These are phyloP conservation scores for Cryptomyrus ogoouensis DNA, from an alignment of 2,113 vertebrate species.

Conservation along the genomic window DNA sequence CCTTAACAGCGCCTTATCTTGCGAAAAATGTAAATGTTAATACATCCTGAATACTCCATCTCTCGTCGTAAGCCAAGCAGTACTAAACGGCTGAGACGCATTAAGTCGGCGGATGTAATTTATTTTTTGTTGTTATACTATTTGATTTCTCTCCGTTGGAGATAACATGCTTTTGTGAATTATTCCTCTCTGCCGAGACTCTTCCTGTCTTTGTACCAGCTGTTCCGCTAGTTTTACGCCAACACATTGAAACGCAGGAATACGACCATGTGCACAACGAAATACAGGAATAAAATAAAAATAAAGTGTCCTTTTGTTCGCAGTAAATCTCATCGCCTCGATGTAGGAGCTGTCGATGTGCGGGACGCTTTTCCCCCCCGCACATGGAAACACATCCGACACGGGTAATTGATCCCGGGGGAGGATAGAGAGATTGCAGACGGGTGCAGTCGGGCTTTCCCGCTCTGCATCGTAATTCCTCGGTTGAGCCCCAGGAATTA, in stretches of 20 bases:
- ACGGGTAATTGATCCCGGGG: not conserved
- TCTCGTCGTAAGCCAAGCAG: not conserved
- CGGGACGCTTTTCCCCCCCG: not conserved
- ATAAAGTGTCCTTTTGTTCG: not conserved
- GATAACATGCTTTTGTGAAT: not conserved
- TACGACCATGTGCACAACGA: not conserved
- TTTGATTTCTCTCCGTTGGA: not conserved
- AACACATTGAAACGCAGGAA: not conserved
- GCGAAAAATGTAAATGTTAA: constrained; percentile 1
- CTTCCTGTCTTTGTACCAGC: not conserved
- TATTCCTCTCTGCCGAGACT: not conserved
- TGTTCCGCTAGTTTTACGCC: not conserved
- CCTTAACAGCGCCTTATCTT: not conserved
- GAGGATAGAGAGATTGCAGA: not conserved
- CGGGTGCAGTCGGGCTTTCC: not conserved
- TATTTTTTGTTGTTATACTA: not conserved
- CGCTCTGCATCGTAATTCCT: not conserved
- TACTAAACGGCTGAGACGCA: not conserved
- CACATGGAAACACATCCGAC: constrained; percentile 8
- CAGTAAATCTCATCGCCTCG: not conserved
- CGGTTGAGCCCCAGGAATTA: not conserved
- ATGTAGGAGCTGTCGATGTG: not conserved
- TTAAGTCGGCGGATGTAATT: not conserved
- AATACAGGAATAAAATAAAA: not conserved
- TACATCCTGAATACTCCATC: not conserved